Percentiles rank a stretch among this genome's conserved stretches.
These are phyloP conservation scores for Lepetodrilus schrolli DNA, from an alignment of 2,888 invertebrate species.

Conservation along the genomic window DNA sequence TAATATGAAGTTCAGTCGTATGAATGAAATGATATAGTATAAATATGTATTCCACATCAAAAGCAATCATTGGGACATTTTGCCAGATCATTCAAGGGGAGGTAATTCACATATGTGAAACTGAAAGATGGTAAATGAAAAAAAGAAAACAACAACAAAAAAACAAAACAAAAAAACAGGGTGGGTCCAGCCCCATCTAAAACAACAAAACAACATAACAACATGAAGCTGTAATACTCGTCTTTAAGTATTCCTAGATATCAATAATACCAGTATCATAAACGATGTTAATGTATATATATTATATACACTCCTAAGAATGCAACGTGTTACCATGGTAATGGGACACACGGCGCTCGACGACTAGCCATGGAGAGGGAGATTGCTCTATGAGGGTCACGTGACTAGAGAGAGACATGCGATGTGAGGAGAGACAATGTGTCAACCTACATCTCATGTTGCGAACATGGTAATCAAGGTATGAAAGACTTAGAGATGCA, in stretches of 20 bases:
- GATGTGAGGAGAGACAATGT: too few species aligned
- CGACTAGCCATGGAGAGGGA: neutral
- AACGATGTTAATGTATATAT: neutral
- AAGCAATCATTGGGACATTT: too few species aligned
- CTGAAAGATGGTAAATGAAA: neutral
- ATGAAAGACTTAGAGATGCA: conserved; percentile 23
- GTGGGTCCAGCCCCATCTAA: conserved; percentile 21
- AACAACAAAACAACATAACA: conserved; percentile 8
- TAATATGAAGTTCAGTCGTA: too few species aligned
- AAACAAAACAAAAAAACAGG: too few species aligned
- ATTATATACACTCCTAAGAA: neutral
- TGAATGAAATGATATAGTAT: too few species aligned
- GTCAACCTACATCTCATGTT: neutral
- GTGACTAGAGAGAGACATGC: neutral
- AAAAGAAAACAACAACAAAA: too few species aligned
- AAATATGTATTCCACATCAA: too few species aligned
- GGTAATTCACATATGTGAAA: neutral
- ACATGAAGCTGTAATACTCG: conserved; percentile 2
- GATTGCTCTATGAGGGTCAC: too few species aligned
- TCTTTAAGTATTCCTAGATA: conserved; percentile 6
- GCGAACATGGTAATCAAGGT: too few species aligned
- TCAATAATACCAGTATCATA: neutral
- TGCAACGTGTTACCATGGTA: too few species aligned
- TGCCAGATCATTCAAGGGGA: neutral
- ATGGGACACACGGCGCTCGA: neutral